phyloP scores from a whole-genome alignment of 1,140 invertebrate genomes.

The Tetragnatha versicolor region DNA sequence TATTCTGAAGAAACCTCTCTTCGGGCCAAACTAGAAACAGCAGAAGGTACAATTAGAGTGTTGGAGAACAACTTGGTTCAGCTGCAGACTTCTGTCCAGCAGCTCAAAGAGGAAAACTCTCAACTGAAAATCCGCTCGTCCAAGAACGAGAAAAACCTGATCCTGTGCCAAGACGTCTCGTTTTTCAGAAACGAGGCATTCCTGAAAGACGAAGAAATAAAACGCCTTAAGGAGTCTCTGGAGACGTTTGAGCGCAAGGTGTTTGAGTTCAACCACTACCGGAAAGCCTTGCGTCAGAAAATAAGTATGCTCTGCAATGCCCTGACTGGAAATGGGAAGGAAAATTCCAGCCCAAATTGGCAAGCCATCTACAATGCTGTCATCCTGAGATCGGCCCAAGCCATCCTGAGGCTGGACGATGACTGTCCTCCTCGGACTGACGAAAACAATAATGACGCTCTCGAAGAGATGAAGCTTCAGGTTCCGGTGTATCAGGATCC shows the following conservation, averaged over 20 bases:
- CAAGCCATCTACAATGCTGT: slow-evolving; percentile 45
- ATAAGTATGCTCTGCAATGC: slow-evolving; percentile 30
- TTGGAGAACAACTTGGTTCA: not conserved
- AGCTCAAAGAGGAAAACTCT: slow-evolving; percentile 16
- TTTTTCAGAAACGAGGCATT: not conserved
- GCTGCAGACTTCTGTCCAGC: not conserved
- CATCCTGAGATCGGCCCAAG: slow-evolving; percentile 7
- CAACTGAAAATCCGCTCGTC: not conserved
- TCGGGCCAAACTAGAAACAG: not conserved
- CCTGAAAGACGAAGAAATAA: slow-evolving; percentile 24
- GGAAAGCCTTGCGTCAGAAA: slow-evolving; percentile 20
- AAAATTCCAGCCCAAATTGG: not conserved
- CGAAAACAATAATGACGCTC: not conserved
- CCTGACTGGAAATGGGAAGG: slow-evolving; percentile 6
- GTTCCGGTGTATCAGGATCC: slow-evolving; percentile 5
- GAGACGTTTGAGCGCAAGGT: slow-evolving; percentile 24
- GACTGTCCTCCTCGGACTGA: not conserved
- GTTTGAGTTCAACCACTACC: slow-evolving; percentile 23
- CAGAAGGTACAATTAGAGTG: not conserved
- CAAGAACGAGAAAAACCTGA: not conserved
- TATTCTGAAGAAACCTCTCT: not conserved
- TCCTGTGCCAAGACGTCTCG: slow-evolving; percentile 5
- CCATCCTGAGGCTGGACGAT: slow-evolving; percentile 18
- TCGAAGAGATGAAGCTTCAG: slow-evolving; percentile 39
- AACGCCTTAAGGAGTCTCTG: slow-evolving; percentile 27